Evolutionary conservation across 2,113 vertebrate species (phyloP).

Genomic region (Ciconia boyciana): DNA sequence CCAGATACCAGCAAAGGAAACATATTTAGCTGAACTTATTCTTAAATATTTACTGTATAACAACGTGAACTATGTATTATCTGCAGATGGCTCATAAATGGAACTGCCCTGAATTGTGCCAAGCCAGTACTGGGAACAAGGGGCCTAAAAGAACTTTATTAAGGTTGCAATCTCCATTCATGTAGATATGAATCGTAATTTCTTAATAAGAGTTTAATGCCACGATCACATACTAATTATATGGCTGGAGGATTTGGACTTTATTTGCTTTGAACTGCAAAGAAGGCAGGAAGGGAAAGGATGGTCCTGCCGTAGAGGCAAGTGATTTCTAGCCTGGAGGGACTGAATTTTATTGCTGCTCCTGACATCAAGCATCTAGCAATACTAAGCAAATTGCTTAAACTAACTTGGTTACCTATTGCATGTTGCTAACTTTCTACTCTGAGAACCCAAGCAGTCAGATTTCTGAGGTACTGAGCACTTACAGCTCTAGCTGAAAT

Average conservation of each 20-base stretch:
- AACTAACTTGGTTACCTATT: neutral
- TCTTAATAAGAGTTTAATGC: neutral
- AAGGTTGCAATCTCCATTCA: neutral
- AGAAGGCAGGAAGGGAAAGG: neutral
- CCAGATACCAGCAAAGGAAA: neutral
- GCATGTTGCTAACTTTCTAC: neutral
- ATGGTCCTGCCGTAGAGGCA: neutral
- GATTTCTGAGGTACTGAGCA: neutral
- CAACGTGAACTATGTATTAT: neutral
- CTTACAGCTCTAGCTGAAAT: neutral
- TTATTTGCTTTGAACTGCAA: neutral
- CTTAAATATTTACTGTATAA: neutral
- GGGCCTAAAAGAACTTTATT: neutral
- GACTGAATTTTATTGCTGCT: neutral
- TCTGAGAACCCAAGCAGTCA: neutral
- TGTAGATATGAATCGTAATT: neutral
- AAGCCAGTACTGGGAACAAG: neutral
- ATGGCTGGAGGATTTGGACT: neutral
- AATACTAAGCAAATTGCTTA: neutral
- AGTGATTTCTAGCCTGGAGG: neutral
- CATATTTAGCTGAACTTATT: constrained; percentile 2
- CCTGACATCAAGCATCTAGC: neutral
- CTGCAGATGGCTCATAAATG: neutral
- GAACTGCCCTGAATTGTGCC: neutral
- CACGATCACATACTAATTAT: neutral